A percentile compares a stretch with the other conserved stretches of the same genome.
phyloP scores from a whole-genome alignment of 2,888 invertebrate genomes.

The Congeria kusceri region DNA sequence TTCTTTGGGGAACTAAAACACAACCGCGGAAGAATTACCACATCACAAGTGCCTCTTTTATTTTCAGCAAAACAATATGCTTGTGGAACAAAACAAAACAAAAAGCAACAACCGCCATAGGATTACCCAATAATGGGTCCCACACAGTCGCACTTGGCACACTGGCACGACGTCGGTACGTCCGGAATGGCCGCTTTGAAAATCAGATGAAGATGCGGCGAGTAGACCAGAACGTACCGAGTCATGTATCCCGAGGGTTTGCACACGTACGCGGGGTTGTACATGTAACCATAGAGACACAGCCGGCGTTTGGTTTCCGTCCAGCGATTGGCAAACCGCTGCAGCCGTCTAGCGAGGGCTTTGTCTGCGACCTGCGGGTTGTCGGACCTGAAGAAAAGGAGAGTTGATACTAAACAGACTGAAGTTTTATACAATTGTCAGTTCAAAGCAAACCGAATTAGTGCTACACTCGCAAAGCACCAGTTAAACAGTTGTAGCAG shows the following conservation, averaged over 20 bases:
- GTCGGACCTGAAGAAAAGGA: background rate
- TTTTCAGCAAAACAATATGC: too few relatives aligned
- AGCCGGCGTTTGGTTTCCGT: slow-evolving; percentile 16
- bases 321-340: background rate
- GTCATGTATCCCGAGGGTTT: slow-evolving; percentile 40
- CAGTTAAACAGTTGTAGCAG: too few relatives aligned
- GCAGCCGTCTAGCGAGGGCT: slow-evolving; percentile 10
- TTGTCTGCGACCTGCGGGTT: background rate
- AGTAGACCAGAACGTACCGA: slow-evolving; percentile 42
- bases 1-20: too few relatives aligned
- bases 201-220: slow-evolving; percentile 30
- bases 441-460: too few relatives aligned
- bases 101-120: too few relatives aligned
- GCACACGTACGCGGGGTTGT: slow-evolving; percentile 33
- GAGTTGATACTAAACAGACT: too few relatives aligned
- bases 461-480: too few relatives aligned
- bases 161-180: slow-evolving; percentile 48
- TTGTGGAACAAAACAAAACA: too few relatives aligned
- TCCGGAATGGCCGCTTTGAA: slow-evolving; percentile 28
- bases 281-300: slow-evolving; percentile 40
- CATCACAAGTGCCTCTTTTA: too few relatives aligned
- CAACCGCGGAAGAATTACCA: too few relatives aligned
- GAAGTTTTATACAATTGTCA: too few relatives aligned
- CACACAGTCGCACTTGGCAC: slow-evolving; percentile 30
- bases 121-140: too few relatives aligned